A percentile compares a stretch with the other conserved stretches of the same genome.
Evolutionary conservation across 2,888 invertebrate genomes (phyloP).

Genomic region (Temnothorax ravouxi): DNA sequence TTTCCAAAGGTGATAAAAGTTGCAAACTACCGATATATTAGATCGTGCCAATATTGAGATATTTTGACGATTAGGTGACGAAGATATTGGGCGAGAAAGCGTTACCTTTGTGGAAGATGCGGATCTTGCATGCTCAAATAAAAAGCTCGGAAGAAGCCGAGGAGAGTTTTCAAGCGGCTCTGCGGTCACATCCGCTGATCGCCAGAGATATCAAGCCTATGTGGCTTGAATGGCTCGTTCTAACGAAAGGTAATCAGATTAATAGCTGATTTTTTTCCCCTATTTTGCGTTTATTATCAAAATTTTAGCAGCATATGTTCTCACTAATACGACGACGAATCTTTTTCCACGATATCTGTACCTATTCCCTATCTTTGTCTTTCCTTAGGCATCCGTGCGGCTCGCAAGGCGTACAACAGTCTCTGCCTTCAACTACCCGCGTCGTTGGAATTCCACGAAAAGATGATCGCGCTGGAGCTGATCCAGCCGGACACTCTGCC

Average conservation of each 20-base stretch:
- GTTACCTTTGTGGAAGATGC: slow-evolving; percentile 86
- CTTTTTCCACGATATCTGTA: background rate
- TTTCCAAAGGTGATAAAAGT: slow-evolving; percentile 83
- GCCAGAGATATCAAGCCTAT: slow-evolving; percentile 88
- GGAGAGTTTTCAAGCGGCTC: slow-evolving; percentile 85
- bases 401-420: slow-evolving; percentile 89
- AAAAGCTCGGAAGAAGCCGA: slow-evolving; percentile 84
- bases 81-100: slow-evolving; percentile 84
- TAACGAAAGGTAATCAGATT: slow-evolving; percentile 82
- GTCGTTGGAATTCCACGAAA: slow-evolving; percentile 88
- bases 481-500: slow-evolving; percentile 83
- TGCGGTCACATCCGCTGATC: slow-evolving; percentile 87
- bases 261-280: slow-evolving; percentile 15
- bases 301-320: background rate
- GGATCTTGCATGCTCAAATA: slow-evolving; percentile 83
- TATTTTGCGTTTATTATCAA: background rate
- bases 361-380: background rate
- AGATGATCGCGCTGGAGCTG: slow-evolving; percentile 88
- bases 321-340: background rate
- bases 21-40: background rate
- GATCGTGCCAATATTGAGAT: background rate
- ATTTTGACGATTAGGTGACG: slow-evolving; percentile 77
- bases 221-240: slow-evolving; percentile 88
- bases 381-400: slow-evolving; percentile 87
- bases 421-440: slow-evolving; percentile 89